Evolutionary conservation across 92 coral and sea anemone species (phyloP).

Genomic region (Virgularia gustaviana): DNA sequence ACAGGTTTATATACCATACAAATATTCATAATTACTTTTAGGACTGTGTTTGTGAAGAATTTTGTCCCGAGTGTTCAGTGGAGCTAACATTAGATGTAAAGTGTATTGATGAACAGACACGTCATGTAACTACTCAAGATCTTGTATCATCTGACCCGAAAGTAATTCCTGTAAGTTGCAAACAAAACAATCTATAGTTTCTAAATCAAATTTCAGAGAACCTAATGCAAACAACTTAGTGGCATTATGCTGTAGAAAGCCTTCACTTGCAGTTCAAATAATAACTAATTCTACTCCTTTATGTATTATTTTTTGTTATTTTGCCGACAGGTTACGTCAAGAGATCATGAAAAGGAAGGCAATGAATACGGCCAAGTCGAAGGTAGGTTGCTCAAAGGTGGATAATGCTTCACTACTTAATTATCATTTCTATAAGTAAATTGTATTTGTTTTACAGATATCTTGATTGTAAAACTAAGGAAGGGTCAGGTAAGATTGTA

Average conservation of each 20-base stretch:
- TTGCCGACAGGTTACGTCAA: constrained; percentile 91
- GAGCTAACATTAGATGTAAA: constrained; percentile 86
- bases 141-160: constrained; percentile 78
- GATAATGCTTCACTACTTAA: background rate
- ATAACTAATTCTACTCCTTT: background rate
- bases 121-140: constrained; percentile 93
- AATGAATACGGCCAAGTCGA: constrained; percentile 73
- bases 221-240: too few species aligned
- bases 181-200: background rate
- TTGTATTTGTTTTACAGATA: constrained; percentile 54
- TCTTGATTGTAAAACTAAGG: constrained; percentile 89
- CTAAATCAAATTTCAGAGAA: too few species aligned
- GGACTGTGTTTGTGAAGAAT: constrained; percentile 98
- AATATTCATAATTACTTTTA: constrained; percentile 19
- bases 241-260: background rate
- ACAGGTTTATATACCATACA: background rate
- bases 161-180: constrained; percentile 95
- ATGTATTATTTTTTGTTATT: background rate
- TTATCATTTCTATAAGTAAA: background rate
- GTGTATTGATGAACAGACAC: constrained; percentile 90
- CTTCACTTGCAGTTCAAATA: background rate
- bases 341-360: constrained; percentile 76
- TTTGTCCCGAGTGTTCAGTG: constrained; percentile 92
- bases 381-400: constrained; percentile 43
- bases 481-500: constrained; percentile 73